Evolutionary conservation across 2,888 invertebrate species (phyloP).

Genomic region (Pyrocoelia pectoralis): DNA sequence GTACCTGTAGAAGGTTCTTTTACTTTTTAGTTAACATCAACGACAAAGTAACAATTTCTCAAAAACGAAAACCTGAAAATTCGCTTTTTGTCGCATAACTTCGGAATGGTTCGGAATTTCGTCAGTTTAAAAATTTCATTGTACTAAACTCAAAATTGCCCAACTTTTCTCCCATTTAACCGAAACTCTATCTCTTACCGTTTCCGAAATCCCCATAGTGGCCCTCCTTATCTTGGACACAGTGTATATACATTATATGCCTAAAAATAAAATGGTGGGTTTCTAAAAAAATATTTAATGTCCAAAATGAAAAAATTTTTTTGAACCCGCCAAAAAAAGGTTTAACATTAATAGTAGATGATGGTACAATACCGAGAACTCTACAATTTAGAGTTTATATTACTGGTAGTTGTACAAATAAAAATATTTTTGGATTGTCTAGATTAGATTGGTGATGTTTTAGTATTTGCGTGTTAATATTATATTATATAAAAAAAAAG

Average conservation of each 20-base stretch:
- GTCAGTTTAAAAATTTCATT: too few relatives aligned
- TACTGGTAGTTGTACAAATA: slow-evolving; percentile 56
- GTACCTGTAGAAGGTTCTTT: too few relatives aligned
- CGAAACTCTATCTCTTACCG: too few relatives aligned
- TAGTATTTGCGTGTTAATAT: slow-evolving; percentile 50
- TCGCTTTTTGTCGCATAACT: too few relatives aligned
- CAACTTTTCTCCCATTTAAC: too few relatives aligned
- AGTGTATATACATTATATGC: slow-evolving; percentile 31
- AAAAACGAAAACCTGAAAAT: too few relatives aligned
- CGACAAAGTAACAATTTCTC: too few relatives aligned
- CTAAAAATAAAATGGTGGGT: slow-evolving; percentile 29
- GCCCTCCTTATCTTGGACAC: too few relatives aligned
- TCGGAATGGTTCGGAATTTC: too few relatives aligned
- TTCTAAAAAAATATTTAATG: slow-evolving; percentile 9
- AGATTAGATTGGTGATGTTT: slow-evolving; percentile 51
- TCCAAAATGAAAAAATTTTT: slow-evolving; percentile 6
- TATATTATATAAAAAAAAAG: slow-evolving; percentile 9
- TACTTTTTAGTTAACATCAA: too few relatives aligned
- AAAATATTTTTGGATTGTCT: slow-evolving; percentile 60
- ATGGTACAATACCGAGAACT: slow-evolving; percentile 55
- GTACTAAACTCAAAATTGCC: too few relatives aligned
- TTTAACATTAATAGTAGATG: slow-evolving; percentile 39
- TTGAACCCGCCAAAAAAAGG: slow-evolving; percentile 23
- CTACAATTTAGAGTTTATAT: slow-evolving; percentile 49
- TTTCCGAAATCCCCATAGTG: too few relatives aligned